Evolutionary conservation across 2,113 vertebrate species (phyloP), one percentile per base, ranked within the genome.

Genomic region (Urocitellus parryii): DNA sequence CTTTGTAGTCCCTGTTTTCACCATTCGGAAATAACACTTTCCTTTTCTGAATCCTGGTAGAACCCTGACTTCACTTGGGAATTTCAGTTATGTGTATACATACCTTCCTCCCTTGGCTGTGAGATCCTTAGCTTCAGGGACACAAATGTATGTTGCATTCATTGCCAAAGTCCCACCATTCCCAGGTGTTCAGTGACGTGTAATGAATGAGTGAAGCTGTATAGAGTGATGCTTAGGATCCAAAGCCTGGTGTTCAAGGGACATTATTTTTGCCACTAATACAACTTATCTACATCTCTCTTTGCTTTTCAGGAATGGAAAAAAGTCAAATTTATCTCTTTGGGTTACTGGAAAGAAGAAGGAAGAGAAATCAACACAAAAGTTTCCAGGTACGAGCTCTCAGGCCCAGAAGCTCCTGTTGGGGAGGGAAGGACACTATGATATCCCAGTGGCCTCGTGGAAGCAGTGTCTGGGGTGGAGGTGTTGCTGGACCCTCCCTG

Each of bases 141-240:
- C 12, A 16, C 1, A 4, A 42, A 5, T 14, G 9, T 2, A 13
- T 17, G 56, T 37, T 9, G 1, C 9, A 53, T 29, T 45, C 53
- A 37, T 3, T 56, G 53, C 56, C 37, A 17, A 65, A 27, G 45
- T 4, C 25, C n/a, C 10, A 42, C 17, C 0, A 17, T 17, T 51
- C 58, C 45, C 76, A 73, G 56, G 45, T 48, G 42, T 34, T 90
- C 32, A 2, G 18, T 70, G 32, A 34, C 56, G 37, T 20, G 79
- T 22, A 20, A 25, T n/a, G 53, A 72, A 39, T 51, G 39, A 67
- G 32, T 48, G 67, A 24, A 11, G 4, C 16, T 65, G 25, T 81
- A 32, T 39, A 29, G 48, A 61, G 25, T 34, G 11, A 58, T 2
- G 56, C 53, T 48, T 61, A 51, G 48, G 58, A 67, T 65, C 37